Percentiles rank a stretch among this genome's conserved stretches.
phyloP scores from a whole-genome alignment of 2,797 vertebrate genomes.

The Falco biarmicus region DNA sequence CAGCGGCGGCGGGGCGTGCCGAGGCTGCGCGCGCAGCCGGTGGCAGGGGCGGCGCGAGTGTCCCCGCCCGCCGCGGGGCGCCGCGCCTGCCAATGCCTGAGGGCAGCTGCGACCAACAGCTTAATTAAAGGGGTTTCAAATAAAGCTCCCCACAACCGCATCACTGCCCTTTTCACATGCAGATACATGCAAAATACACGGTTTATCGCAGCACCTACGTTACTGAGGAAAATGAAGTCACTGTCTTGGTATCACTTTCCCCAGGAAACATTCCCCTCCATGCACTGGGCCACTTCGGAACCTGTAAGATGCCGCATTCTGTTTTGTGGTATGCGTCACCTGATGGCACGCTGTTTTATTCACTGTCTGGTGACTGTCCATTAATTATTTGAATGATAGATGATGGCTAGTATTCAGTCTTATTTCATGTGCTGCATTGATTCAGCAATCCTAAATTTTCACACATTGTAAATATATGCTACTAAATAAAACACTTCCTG shows the following conservation, averaged over 20 bases:
- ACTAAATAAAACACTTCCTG: neutral
- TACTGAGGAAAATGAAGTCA: neutral
- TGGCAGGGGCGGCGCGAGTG: too few species aligned
- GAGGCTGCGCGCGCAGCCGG: neutral
- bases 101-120: neutral
- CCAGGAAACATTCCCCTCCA: neutral
- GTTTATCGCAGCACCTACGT: neutral
- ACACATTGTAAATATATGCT: neutral
- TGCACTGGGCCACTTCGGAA: fast-evolving
- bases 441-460: neutral
- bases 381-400: neutral
- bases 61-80: too few species aligned
- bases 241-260: neutral
- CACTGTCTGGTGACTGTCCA: neutral
- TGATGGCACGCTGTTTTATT: fast-evolving
- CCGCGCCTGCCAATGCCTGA: too few species aligned
- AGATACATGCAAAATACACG: fast-evolving
- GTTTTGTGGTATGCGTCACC: fast-evolving
- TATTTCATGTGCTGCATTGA: neutral
- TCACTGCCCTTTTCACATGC: neutral
- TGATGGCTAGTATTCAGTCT: too few species aligned
- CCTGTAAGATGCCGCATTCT: too few species aligned
- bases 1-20: fast-evolving
- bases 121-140: neutral
- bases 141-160: neutral